These are phyloP conservation scores for Pammene aurita DNA, from an alignment of 2,888 invertebrate species.

Conservation along the genomic window DNA sequence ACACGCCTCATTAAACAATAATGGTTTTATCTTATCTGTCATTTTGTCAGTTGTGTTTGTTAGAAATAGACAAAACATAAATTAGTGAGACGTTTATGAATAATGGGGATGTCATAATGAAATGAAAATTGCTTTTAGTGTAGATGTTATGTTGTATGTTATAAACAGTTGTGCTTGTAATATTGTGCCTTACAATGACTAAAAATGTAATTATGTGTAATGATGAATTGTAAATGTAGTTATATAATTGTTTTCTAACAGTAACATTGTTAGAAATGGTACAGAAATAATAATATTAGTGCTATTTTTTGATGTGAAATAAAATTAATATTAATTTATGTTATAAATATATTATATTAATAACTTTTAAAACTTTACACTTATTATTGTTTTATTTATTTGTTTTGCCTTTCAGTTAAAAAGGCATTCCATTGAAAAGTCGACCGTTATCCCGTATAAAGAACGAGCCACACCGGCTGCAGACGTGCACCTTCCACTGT, in stretches of 20 bases:
- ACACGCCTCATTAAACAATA: too few species aligned
- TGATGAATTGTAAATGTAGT: slow-evolving; percentile 24
- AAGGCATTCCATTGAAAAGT: too few species aligned
- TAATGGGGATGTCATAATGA: slow-evolving; percentile 6
- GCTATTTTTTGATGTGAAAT: slow-evolving; percentile 64
- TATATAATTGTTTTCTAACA: slow-evolving; percentile 5
- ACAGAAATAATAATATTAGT: slow-evolving; percentile 48
- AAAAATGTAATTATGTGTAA: slow-evolving; percentile 26
- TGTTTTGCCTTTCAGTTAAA: not conserved
- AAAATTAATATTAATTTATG: slow-evolving; percentile 47
- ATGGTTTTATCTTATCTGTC: too few species aligned
- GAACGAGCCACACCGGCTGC: too few species aligned
- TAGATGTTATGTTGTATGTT: slow-evolving; percentile 4
- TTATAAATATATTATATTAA: slow-evolving; percentile 42
- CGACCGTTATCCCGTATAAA: too few species aligned
- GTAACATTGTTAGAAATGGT: slow-evolving; percentile 1
- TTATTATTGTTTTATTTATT: slow-evolving; percentile 37
- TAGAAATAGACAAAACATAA: too few species aligned
- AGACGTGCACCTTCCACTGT: too few species aligned
- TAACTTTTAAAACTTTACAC: slow-evolving; percentile 64
- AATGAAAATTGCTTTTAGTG: slow-evolving; percentile 34
- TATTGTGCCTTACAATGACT: slow-evolving; percentile 39
- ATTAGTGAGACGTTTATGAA: too few species aligned
- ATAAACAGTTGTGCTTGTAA: slow-evolving; percentile 34
- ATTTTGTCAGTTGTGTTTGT: too few species aligned